These are phyloP conservation scores for Plotosus lineatus DNA, from an alignment of 2,113 vertebrate genomes.

Conservation along the genomic window DNA sequence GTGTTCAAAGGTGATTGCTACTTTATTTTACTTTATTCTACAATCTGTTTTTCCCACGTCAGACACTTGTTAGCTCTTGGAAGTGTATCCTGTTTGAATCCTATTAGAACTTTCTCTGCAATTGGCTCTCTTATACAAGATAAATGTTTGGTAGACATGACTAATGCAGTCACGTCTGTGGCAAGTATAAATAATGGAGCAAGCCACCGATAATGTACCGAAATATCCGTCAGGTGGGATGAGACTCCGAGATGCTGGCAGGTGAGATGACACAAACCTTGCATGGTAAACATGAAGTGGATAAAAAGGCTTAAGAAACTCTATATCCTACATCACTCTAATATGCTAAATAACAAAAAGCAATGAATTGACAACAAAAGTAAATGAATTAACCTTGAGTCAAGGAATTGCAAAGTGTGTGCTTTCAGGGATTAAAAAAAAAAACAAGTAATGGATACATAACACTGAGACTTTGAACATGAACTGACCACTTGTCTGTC, in stretches of 20 bases:
- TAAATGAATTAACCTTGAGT: background rate
- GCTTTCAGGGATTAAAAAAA: constrained; percentile 1
- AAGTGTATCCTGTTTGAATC: constrained; percentile 43
- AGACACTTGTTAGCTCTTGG: constrained; percentile 31
- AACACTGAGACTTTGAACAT: background rate
- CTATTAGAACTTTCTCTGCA: constrained; percentile 50
- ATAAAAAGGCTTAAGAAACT: constrained; percentile 36
- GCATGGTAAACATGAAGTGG: constrained; percentile 15
- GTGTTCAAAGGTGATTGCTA: constrained; percentile 12
- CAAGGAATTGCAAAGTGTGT: background rate
- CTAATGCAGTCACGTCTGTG: constrained; percentile 52
- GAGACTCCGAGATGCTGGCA: constrained; percentile 34
- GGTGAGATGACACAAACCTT: constrained; percentile 28
- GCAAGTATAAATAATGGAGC: constrained; percentile 49
- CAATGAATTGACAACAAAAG: no score
- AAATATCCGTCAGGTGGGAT: constrained; percentile 43
- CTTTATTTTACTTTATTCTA: background rate
- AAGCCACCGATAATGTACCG: constrained; percentile 24
- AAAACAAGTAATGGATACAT: background rate
- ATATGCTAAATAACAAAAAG: constrained; percentile 18
- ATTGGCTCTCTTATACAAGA: constrained; percentile 59
- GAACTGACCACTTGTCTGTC: background rate
- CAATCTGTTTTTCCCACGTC: constrained; percentile 12
- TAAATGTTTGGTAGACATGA: constrained; percentile 57
- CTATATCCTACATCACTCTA: background rate